Evolutionary conservation across 2,113 vertebrate species (phyloP).

Genomic region (Lathamus discolor): DNA sequence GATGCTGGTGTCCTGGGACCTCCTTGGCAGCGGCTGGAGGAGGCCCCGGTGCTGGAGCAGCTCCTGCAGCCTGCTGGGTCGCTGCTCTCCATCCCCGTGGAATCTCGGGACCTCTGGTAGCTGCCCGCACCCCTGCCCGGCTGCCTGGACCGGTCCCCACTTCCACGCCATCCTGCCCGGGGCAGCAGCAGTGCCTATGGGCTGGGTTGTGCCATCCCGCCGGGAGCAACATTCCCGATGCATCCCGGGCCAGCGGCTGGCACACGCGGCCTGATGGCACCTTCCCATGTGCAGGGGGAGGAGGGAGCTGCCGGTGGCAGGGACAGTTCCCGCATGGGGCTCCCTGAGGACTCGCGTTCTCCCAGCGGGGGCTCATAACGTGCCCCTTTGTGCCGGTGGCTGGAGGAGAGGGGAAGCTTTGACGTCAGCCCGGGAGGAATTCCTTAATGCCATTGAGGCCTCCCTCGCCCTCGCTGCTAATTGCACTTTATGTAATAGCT

Average conservation of each 20-base stretch:
- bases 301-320: background rate
- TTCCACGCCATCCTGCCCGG: background rate
- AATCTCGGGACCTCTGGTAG: accelerated
- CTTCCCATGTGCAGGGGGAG: background rate
- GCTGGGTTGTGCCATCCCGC: background rate
- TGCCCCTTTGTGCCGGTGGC: slow-evolving; percentile 35
- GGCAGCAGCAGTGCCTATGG: background rate
- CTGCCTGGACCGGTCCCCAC: background rate
- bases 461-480: slow-evolving; percentile 18
- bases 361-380: background rate
- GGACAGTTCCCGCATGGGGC: background rate
- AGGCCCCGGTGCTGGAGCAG: background rate
- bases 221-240: accelerated
- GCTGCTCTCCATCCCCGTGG: accelerated
- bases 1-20: accelerated
- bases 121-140: background rate
- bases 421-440: slow-evolving; percentile 67
- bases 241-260: background rate
- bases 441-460: slow-evolving; percentile 66
- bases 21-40: background rate
- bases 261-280: background rate
- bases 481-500: slow-evolving; percentile 62
- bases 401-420: slow-evolving; percentile 54
- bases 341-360: slow-evolving; percentile 43
- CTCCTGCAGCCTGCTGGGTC: background rate